Evolutionary conservation across 2,113 vertebrate species (phyloP), one percentile per base, ranked within the genome.

Genomic region (Chaenogobius annularis): DNA sequence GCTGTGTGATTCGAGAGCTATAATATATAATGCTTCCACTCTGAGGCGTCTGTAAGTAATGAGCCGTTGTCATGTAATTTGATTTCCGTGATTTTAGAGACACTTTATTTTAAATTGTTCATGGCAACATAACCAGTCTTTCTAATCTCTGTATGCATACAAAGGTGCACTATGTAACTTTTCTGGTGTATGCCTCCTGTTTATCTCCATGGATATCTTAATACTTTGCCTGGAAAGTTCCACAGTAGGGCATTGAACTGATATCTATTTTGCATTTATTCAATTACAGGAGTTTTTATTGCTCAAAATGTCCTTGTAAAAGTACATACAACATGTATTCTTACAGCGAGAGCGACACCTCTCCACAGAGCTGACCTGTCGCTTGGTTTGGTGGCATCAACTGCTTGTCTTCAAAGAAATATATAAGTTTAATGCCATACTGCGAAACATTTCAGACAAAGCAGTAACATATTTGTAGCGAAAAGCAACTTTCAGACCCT

Each of bases 1-100:
- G 61, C 37, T 35, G 9, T 63, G 61, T 40, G 61, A 63, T 63
- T 63, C 43, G 61, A 63, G 35, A 43, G 61, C 37, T 63, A 63
- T 63, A 40, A 63, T 40, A n/a, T 63, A 37, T 63, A 63, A 43
- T 63, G 61, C 17, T 63, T 63, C 61, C 35, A 63, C 35, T 63
- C 14, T 12, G 40, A 63, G n/a, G 17, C 9, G 19, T 20, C 35
- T 40, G 7, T 43, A 43, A 43, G 35, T 63, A 63, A 43, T n/a
- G n/a, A 40, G 61, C 61, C 37, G 35, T 10, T 63, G 35, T 63
- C 35, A 63, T 40, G 61, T 40, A 26, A 63, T 40, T 40, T 63
- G 7, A 19, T 43, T 40, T 11, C 10, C 15, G 44, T 65, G 15
- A 20, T 12, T n/a, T 44, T 20, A 1, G 11, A 58, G 55, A 58